phyloP scores from a whole-genome alignment of 1,140 invertebrate genomes.

The Wiebesia pumilae region DNA sequence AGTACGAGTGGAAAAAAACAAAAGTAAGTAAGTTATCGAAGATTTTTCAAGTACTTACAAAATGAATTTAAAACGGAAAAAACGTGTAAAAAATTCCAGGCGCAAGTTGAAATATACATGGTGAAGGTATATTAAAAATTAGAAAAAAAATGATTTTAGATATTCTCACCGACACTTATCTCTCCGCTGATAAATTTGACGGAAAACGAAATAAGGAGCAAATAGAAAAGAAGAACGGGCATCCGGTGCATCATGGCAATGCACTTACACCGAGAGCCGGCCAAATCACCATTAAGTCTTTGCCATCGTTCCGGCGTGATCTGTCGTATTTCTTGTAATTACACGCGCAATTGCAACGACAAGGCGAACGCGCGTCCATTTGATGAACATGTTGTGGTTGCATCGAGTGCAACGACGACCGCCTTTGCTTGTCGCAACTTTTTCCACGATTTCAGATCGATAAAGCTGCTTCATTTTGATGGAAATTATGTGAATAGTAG shows the following conservation, averaged over 20 bases:
- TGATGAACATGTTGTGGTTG: background rate
- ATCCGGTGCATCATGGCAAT: background rate
- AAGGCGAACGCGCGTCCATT: background rate
- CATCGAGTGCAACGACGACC: background rate
- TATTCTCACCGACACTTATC: too few species aligned
- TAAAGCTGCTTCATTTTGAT: too few species aligned
- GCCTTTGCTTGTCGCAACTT: background rate
- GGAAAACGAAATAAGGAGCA: background rate
- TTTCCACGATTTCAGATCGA: background rate
- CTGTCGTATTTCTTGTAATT: constrained; percentile 39
- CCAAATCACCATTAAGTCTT: background rate
- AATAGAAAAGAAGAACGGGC: background rate
- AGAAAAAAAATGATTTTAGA: too few species aligned
- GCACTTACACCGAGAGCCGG: background rate
- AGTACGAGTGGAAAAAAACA: too few species aligned
- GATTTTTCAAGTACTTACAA: too few species aligned
- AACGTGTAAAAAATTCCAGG: too few species aligned
- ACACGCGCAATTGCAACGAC: background rate
- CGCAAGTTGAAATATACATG: too few species aligned
- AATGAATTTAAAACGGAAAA: too few species aligned
- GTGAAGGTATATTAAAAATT: too few species aligned
- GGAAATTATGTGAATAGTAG: too few species aligned
- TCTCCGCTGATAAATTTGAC: too few species aligned
- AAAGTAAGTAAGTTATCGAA: too few species aligned
- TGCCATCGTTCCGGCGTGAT: background rate